Percentiles rank a stretch among this genome's conserved stretches.
Evolutionary conservation across 2,113 vertebrate genomes (phyloP).

Genomic region (Crocuta crocuta): DNA sequence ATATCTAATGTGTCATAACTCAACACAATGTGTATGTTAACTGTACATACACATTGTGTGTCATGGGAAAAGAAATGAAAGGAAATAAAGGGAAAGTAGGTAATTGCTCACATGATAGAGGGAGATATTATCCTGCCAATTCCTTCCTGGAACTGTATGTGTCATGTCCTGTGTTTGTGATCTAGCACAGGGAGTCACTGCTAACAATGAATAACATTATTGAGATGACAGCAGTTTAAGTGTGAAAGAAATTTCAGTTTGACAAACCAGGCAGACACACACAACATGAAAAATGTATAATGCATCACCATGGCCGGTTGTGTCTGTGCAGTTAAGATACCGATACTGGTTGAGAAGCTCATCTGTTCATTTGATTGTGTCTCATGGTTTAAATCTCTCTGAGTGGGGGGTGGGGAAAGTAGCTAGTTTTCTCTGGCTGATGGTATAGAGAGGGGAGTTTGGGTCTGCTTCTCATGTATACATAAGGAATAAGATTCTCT

Average conservation of each 20-base stretch:
- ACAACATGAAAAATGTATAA: slow-evolving; percentile 46
- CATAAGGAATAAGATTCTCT: slow-evolving; percentile 27
- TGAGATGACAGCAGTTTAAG: slow-evolving; percentile 64
- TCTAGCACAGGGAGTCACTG: slow-evolving; percentile 52
- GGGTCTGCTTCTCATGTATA: slow-evolving; percentile 29
- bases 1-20: slow-evolving; percentile 26
- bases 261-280: slow-evolving; percentile 53
- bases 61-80: neutral
- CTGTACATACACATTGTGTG: neutral
- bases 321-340: slow-evolving; percentile 53
- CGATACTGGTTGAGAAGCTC: slow-evolving; percentile 37
- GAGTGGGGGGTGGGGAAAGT: neutral
- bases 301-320: neutral
- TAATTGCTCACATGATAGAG: slow-evolving; percentile 43
- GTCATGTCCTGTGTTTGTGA: slow-evolving; percentile 46
- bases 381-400: slow-evolving; percentile 57
- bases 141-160: slow-evolving; percentile 52
- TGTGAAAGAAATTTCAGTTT: slow-evolving; percentile 68
- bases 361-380: slow-evolving; percentile 60
- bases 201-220: slow-evolving; percentile 65
- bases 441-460: neutral
- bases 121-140: slow-evolving; percentile 60
- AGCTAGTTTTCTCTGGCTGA: slow-evolving; percentile 26
- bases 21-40: slow-evolving; percentile 37
- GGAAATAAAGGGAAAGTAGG: slow-evolving; percentile 50